A percentile compares a stretch with the other conserved stretches of the same genome.
Evolutionary conservation across 2,888 invertebrate species (phyloP).

Genomic region (Trichopoda pennipes): DNA sequence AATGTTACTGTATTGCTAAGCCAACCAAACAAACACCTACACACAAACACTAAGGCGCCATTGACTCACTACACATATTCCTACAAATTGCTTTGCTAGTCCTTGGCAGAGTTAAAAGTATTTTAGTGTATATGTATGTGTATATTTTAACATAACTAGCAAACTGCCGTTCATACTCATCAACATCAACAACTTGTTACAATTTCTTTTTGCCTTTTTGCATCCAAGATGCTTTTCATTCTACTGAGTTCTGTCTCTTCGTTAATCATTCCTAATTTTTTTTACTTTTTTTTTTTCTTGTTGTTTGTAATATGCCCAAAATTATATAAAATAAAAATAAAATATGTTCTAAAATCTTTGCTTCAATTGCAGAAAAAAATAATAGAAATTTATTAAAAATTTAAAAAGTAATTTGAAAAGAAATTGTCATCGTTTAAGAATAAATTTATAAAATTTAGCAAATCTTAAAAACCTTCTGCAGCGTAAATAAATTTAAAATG

Average conservation of each 20-base stretch:
- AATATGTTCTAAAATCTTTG: not conserved
- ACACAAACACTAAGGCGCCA: not conserved
- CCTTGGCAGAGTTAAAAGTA: constrained; percentile 29
- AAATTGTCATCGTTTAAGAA: too few species aligned
- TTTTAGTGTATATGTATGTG: constrained; percentile 6
- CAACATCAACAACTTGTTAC: constrained; percentile 67
- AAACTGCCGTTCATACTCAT: constrained; percentile 58
- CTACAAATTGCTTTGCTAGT: constrained; percentile 5
- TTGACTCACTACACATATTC: not conserved
- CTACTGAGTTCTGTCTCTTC: constrained; percentile 12
- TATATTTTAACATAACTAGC: constrained; percentile 22
- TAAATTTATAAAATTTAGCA: too few species aligned
- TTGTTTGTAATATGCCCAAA: constrained; percentile 43
- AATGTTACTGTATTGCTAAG: constrained; percentile 57
- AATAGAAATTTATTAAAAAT: not conserved
- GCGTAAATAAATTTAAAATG: too few species aligned
- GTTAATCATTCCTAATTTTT: constrained; percentile 3
- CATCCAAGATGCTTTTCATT: constrained; percentile 17
- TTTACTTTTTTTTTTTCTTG: not conserved
- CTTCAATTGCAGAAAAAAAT: not conserved
- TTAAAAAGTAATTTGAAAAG: not conserved
- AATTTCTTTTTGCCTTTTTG: constrained; percentile 29
- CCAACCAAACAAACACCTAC: constrained; percentile 23
- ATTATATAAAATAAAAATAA: not conserved
- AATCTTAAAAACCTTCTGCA: too few species aligned